Base-by-base conservation (phyloP, 2,888 invertebrate genomes). In the Chrysolina americana region DNA sequence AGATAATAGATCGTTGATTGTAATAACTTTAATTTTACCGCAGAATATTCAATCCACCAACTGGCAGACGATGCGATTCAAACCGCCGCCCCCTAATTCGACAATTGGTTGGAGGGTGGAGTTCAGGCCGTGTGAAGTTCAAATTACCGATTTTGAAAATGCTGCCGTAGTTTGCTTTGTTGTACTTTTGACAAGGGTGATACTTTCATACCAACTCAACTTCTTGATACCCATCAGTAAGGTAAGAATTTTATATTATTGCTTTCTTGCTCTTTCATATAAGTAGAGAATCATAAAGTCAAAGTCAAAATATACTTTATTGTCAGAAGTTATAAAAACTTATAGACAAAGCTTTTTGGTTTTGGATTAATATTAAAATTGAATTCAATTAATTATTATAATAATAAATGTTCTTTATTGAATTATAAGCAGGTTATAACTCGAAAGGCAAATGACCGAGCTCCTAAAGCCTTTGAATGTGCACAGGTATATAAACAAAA, bases 41-140 rank as follows among this genome's bases (percentile, higher is more conserved):
- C 87, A 96, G 96, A 99, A 99, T 87, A 98, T 99, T 81, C 98
- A 99, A 87, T 98, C 98, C 0, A 99, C 99, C 41, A 99, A 99
- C 90, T 99, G 99, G 99, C 98, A 99, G 89, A 98, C 98, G 44
- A 98, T 99, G 98, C 91, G 98, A 53, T 99, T 99, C 89, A 99
- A 99, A 89, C 98, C 98, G 41, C 99, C 99, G 59, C 98, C 98
- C 28, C 96, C 98, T 0, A 94, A 97, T 87, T 96, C 97, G 10
- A 91, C 96, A 66, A 99, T 99, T 84, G 99, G 99, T 48, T 99
- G 99, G 99, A 92, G 99, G 80, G 99, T 99, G 0, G 99, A 99
- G 90, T 99, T 99, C 90, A 93, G 99, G 41, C 99, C 99, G 56
- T 99, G 99, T 87, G 98, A 98, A 89, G 96, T 97, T 21, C 99